Evolutionary conservation across 2,888 invertebrate genomes (phyloP).

Genomic region (Microctonus hyperodae): DNA sequence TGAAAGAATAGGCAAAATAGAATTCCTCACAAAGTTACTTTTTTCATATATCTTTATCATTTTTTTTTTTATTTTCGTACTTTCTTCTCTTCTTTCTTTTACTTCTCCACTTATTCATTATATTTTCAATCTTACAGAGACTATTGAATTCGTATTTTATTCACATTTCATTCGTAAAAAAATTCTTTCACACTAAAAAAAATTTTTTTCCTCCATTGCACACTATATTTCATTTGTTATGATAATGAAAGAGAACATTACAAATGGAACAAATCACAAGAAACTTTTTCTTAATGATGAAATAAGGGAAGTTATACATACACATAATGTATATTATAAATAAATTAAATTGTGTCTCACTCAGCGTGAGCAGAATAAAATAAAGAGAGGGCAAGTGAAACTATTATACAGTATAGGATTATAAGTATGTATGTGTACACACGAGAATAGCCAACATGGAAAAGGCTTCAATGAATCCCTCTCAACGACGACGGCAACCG

Average conservation of each 20-base stretch:
- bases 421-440: background rate
- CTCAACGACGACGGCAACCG: slow-evolving; percentile 1
- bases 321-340: background rate
- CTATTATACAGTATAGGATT: background rate
- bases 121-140: background rate
- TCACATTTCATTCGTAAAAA: background rate
- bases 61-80: no score
- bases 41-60: background rate
- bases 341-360: background rate
- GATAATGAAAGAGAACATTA: background rate
- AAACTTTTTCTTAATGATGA: background rate
- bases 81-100: background rate
- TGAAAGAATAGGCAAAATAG: background rate
- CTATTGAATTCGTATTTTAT: background rate
- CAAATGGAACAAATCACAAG: background rate
- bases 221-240: background rate
- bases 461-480: slow-evolving; percentile 6
- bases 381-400: background rate
- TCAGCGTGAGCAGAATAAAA: background rate
- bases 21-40: background rate
- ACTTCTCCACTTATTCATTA: background rate
- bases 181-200: background rate
- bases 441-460: background rate
- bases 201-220: background rate
- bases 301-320: background rate